Evolutionary conservation across 1,140 invertebrate genomes (phyloP), one percentile per base, ranked within the genome.

Genomic region (Dendroctonus valens): DNA sequence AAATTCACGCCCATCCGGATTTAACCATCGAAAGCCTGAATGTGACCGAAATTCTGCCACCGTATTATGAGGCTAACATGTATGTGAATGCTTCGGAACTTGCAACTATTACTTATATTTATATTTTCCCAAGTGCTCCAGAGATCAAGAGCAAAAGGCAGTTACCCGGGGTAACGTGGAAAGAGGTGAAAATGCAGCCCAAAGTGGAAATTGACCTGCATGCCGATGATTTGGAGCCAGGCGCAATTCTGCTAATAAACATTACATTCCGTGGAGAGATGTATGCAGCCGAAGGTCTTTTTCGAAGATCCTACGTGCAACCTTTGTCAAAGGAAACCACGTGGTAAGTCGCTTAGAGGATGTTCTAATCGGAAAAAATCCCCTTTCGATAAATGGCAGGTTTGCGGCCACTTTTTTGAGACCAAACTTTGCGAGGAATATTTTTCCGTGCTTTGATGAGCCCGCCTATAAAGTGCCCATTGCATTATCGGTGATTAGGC

Each of bases 361-460:
- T 7, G 37, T 12, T 52, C 8, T 5, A 44, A 44, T 44, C n/a
- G n/a, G n/a, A n/a, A n/a, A n/a, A n/a, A n/a, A n/a, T n/a, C n/a
- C 48, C 2, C n/a, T n/a, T 55, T 38, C 40, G 15, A 2, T 53
- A 5, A 14, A 44, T 63, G 44, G 12, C 41, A 65, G 62, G 79
- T 77, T 72, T 61, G 67, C 89, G 3, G 89, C 85, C 0, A 91
- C 92, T 1, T 88, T 93, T 74, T 82, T 97, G 62, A 85, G 92
- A 63, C 87, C 91, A 0, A 91, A 90, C 61, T 86, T 92, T 76
- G 94, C 94, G 0, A 82, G 92, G 26, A 84, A 85, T 40, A 84
- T 94, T 54, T 97, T 97, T 77, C 96, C 96, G 0, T 96, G 94
- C 75, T 95, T 96, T 78, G 94, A 98, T 77, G 92, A 97, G 75